These are phyloP conservation scores for Lasiurus cinereus DNA, from an alignment of 2,113 vertebrate species.

Conservation along the genomic window DNA sequence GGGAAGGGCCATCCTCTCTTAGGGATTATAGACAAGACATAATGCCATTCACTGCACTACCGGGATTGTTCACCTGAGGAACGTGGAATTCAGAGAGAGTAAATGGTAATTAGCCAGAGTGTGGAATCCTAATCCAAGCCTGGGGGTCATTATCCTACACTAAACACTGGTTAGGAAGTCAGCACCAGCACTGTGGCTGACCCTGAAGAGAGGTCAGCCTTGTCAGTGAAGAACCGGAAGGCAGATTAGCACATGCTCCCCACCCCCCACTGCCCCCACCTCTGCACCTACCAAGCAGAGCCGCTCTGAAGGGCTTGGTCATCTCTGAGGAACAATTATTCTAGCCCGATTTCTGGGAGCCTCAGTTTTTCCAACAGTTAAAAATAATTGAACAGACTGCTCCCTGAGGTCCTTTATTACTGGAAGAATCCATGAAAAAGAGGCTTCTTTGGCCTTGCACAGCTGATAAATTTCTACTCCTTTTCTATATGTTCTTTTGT, in stretches of 20 bases:
- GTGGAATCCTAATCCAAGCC: background rate
- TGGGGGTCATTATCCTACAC: no score
- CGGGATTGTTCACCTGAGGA: background rate
- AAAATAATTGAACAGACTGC: background rate
- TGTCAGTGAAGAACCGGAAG: rapidly evolving
- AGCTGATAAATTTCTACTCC: background rate
- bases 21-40: background rate
- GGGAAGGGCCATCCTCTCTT: background rate
- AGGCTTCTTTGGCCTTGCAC: background rate
- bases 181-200: rapidly evolving
- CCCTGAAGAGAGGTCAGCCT: background rate
- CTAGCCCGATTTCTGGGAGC: background rate
- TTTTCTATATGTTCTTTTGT: background rate
- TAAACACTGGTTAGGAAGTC: background rate
- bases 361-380: background rate
- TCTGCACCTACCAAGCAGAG: background rate
- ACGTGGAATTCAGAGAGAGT: background rate
- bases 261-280: rapidly evolving
- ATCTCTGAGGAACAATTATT: background rate
- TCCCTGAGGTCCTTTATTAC: background rate
- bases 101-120: background rate
- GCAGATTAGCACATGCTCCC: rapidly evolving
- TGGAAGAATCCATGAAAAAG: background rate
- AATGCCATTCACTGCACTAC: no score
- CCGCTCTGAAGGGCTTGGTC: background rate